Evolutionary conservation across 2,888 invertebrate species (phyloP).

Genomic region (Eucera pruinosa): DNA sequence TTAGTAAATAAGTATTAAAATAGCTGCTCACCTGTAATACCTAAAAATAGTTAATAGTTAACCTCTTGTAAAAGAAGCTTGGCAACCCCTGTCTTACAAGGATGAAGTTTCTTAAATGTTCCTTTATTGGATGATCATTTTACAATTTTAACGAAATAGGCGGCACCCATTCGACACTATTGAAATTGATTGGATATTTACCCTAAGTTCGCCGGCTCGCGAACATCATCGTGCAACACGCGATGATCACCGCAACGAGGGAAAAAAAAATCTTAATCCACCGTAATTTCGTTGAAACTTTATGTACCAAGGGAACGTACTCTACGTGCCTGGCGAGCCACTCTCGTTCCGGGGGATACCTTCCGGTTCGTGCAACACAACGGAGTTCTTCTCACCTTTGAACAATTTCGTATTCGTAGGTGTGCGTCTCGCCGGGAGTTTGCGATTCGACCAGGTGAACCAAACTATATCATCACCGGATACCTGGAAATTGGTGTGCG

Average conservation of each 20-base stretch:
- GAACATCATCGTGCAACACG: not conserved
- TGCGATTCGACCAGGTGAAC: slow-evolving; percentile 22
- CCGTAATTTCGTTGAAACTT: slow-evolving; percentile 45
- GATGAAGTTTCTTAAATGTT: not conserved
- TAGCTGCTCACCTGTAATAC: too few relatives aligned
- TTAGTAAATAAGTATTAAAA: too few relatives aligned
- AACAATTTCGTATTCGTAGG: slow-evolving; percentile 39
- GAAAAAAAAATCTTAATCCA: slow-evolving; percentile 46
- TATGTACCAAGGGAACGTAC: slow-evolving; percentile 38
- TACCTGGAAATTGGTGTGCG: slow-evolving; percentile 46
- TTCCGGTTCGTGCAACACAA: slow-evolving; percentile 53
- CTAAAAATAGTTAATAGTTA: too few relatives aligned
- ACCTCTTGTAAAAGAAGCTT: too few relatives aligned
- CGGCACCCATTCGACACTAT: slow-evolving; percentile 1
- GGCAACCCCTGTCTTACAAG: too few relatives aligned
- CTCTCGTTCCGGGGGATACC: slow-evolving; percentile 37
- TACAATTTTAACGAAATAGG: not conserved
- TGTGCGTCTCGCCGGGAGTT: slow-evolving; percentile 3
- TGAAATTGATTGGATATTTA: slow-evolving; percentile 18
- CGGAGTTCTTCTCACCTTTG: slow-evolving; percentile 45
- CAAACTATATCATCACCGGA: slow-evolving; percentile 42
- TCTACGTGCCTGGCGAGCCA: slow-evolving; percentile 36
- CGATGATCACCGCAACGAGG: not conserved
- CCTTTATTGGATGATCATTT: not conserved
- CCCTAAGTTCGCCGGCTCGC: not conserved